Base-by-base conservation (phyloP, 2,797 vertebrate species). In the Phalloptychus januarius region DNA sequence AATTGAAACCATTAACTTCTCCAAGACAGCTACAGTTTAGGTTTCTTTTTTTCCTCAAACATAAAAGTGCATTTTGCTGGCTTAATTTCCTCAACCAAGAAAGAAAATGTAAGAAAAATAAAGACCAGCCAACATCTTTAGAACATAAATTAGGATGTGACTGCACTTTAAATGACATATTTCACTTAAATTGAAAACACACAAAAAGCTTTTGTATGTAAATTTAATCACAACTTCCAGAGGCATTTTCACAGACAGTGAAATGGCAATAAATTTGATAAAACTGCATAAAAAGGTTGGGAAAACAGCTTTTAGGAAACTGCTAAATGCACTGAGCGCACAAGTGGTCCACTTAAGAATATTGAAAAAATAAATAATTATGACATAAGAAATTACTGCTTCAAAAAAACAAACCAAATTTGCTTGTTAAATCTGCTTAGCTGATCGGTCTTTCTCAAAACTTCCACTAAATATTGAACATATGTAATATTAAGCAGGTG, bases 251-350 rank as follows among this genome's bases (percentile, higher is more conserved):
- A 71, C 56, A 77, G 31, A 67, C 33, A 3, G 42, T 56, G 40
- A 72, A 75, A 70, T 12, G 18, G 20, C 54, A 46, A 71, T 70
- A 11, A 69, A 75, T 48, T 8, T 77, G 63, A 81, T 81, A n/a
- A 74, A 75, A 56, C 13, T 56, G 25, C n/a, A 70, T 72, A 42
- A 31, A 6, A 54, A 69, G 38, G 45, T 1, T 3, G 1, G 15
- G 0, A 54, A 78, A 77, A 76, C 25, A 4, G 23, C 20, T 74
- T 48, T 36, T 11, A 36, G 46, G 44, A 74, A 77, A 42, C 40
- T 40, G 36, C 36, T 63, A 20, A 38, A 69, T 42, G 12, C 16
- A 65, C 42, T 67, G 44, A 72, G 48, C 4, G 4, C 25, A 42
- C 25, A 48, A 15, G 40, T 10, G 5, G 54, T 6, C 2, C 5